These are phyloP conservation scores for Aproaerema taeniolella DNA, from an alignment of 2,888 invertebrate genomes.

Conservation along the genomic window DNA sequence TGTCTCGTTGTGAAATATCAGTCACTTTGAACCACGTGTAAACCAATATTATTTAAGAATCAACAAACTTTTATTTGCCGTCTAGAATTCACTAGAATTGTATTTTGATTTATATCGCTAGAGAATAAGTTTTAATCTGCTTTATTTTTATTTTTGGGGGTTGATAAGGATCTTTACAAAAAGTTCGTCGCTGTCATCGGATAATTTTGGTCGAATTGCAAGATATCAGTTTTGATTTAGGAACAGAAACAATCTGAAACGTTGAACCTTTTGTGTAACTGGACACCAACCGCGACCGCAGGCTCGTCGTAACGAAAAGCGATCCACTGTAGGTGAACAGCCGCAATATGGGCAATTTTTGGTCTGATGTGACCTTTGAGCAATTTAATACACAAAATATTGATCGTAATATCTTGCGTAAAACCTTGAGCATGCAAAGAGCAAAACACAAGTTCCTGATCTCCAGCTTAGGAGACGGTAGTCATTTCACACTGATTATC, in stretches of 20 bases:
- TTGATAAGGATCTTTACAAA: slow-evolving; percentile 20
- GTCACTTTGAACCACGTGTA: slow-evolving; percentile 51
- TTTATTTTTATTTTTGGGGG: neutral
- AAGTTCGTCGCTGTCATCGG: slow-evolving; percentile 46
- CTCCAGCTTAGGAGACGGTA: slow-evolving; percentile 53
- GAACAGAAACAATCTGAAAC: slow-evolving; percentile 55
- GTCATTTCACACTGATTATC: slow-evolving; percentile 64
- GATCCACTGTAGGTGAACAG: no score
- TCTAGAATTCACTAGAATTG: neutral
- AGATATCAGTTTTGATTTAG: slow-evolving; percentile 65
- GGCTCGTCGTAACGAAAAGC: no score
- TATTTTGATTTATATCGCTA: neutral
- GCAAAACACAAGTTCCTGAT: slow-evolving; percentile 37
- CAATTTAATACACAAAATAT: no score
- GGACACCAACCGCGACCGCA: slow-evolving; percentile 54
- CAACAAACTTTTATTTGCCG: neutral
- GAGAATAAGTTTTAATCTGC: slow-evolving; percentile 2
- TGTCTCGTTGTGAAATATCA: slow-evolving; percentile 49
- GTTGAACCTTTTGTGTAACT: slow-evolving; percentile 65
- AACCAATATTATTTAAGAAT: slow-evolving; percentile 43
- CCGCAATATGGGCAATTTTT: no score
- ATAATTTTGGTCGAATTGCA: slow-evolving; percentile 63
- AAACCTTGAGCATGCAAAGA: no score
- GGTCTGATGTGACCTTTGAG: no score
- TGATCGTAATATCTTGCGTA: no score